Conservation (phyloP, 2,113 vertebrate genomes). For the Danio rerio region GRCz12tu NC_133180.1:37573001-37573500, state of each 20-base stretch:
- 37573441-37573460: conserved; percentile 12
- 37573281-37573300: neutral
- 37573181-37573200: neutral
- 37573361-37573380: neutral
- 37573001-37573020: conserved; percentile 80
- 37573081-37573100: conserved; percentile 80
- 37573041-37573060: conserved; percentile 77
- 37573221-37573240: neutral
- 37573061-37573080: conserved; percentile 78
- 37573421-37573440: neutral
- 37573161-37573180: neutral
- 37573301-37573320: neutral
- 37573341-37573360: neutral
- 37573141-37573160: conserved; percentile 71
- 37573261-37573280: too few species aligned
- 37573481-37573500: neutral
- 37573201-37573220: neutral
- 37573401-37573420: neutral
- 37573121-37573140: conserved; percentile 81
- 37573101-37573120: conserved; percentile 72
- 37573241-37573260: neutral
- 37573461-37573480: neutral
- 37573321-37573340: neutral
- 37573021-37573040: conserved; percentile 80
- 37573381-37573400: neutral